Evolutionary conservation across 2,113 vertebrate genomes (phyloP).

Genomic region (Ceyx melanurus): DNA sequence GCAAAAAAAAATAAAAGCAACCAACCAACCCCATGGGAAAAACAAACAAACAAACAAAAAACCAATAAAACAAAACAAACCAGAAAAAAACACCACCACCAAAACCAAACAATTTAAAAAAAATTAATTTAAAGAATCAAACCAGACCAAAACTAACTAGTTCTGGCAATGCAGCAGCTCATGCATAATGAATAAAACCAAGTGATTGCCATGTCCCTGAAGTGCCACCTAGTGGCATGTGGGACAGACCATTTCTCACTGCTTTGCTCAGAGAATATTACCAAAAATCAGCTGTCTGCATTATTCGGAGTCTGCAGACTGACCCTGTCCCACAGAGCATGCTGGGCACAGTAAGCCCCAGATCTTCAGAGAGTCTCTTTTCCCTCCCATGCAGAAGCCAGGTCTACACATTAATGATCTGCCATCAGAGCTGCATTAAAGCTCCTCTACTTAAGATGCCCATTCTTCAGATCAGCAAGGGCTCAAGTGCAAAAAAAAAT

Average conservation of each 20-base stretch:
- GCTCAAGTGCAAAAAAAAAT: not conserved
- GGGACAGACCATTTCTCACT: not conserved
- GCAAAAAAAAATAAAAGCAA: no score
- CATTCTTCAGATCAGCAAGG: not conserved
- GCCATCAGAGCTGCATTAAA: not conserved
- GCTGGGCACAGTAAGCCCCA: accelerated
- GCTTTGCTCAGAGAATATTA: not conserved
- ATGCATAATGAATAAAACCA: not conserved
- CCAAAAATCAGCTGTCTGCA: not conserved
- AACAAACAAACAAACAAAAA: no score
- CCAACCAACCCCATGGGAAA: no score
- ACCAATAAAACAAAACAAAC: no score
- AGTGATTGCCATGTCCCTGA: conserved; percentile 62
- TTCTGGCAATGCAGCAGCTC: not conserved
- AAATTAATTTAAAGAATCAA: no score
- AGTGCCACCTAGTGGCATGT: conserved; percentile 77
- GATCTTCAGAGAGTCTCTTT: not conserved
- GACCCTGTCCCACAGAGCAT: not conserved
- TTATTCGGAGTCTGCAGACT: not conserved
- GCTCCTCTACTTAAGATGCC: not conserved
- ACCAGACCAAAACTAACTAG: not conserved
- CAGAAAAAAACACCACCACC: no score
- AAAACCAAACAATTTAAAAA: not conserved
- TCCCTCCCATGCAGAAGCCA: not conserved
- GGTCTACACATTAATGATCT: not conserved